Evolutionary conservation across 2,797 vertebrate species (phyloP), one percentile per base, ranked within the genome.

Genomic region (Enteromius paludinosus): DNA sequence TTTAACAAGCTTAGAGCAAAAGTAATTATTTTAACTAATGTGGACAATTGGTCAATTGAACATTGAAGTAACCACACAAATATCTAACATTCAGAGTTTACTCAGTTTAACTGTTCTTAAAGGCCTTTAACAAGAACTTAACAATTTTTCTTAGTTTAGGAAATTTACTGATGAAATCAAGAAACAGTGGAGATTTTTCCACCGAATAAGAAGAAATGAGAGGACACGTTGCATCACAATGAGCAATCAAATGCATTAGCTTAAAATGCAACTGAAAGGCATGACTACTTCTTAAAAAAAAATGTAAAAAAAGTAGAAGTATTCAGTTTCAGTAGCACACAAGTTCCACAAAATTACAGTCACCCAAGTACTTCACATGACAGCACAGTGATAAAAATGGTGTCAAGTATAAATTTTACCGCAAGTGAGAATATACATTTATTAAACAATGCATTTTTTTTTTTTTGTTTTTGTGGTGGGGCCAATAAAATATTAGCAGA

Each of bases 271-370:
- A 66, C 10, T 66, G 64, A 66, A 65, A 35, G 30, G 23, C 20
- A 35, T 11, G 11, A 18, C 23, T 30, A 45, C n/a, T 25, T 9
- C 5, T 69, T 17, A n/a, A n/a, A n/a, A 25, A 70, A 23, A 45
- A 69, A 69, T 23, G 38, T 43, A n/a, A n/a, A n/a, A 28, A 70
- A 47, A 28, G 15, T 70, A 70, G 68, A 47, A 70, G 25, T 71
- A 20, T 71, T 20, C 9, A 30, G 69, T 33, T 72, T 30, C 69
- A 52, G 5, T 52, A 72, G 28, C 33, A 72, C 17, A 52, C 18
- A 20, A 72, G 45, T 71, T 71, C 25, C 18, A 7, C 28, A 52
- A 33, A 72, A 52, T 28, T 52, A 52, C 45, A 52, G 25, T 62
- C 15, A 30, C 28, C 28, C 25, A 30, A 7, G 25, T 4, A 72